Conservation (phyloP, 1,140 invertebrate genomes). For the Lepidurus couesii region DNA sequence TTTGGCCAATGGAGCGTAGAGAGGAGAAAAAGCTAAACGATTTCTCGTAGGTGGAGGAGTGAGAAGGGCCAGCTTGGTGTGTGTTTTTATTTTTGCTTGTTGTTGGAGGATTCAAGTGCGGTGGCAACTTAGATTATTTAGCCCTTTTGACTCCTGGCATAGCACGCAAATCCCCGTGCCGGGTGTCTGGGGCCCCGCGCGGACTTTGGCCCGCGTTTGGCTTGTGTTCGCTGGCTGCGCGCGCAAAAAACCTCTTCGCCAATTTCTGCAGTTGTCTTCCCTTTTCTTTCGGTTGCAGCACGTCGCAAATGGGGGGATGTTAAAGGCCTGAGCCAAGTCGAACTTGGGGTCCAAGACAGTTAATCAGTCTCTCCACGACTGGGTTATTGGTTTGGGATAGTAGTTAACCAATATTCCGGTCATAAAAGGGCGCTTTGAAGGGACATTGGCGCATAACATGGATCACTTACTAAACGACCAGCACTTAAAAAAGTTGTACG, state of each 20-base stretch:
- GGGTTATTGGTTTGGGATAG: background rate
- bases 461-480: constrained; percentile 15
- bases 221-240: background rate
- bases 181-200: background rate
- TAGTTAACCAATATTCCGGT: constrained; percentile 11
- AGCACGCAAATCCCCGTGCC: constrained; percentile 16
- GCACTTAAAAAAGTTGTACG: constrained; percentile 3
- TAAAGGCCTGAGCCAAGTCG: background rate
- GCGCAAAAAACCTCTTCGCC: background rate
- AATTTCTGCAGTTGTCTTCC: background rate
- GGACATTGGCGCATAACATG: constrained; percentile 8
- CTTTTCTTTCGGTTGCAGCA: background rate
- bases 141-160: constrained; percentile 12
- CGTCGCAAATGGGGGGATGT: background rate
- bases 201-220: background rate
- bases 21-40: background rate
- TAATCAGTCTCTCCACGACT: background rate
- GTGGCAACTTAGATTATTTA: background rate
- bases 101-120: background rate
- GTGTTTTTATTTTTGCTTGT: background rate
- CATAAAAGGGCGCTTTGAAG: background rate
- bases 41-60: background rate
- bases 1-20: background rate
- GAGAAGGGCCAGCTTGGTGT: no score
- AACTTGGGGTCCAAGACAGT: background rate